Base-by-base conservation (phyloP, 2,113 vertebrate species). In the Periophthalmus modestus region DNA sequence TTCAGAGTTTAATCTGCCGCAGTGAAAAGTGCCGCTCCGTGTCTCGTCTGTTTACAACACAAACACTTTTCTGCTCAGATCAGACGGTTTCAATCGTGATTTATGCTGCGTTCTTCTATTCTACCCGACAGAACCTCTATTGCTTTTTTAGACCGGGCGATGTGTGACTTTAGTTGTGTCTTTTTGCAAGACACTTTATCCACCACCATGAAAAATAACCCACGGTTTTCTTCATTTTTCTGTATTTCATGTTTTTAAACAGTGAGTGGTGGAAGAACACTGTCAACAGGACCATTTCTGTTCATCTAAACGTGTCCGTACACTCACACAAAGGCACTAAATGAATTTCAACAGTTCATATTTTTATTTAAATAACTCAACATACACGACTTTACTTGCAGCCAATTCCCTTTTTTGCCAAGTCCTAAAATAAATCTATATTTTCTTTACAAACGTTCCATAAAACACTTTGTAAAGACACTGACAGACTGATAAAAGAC, bases 11-110 rank as follows among this genome's bases (percentile, higher is more conserved):
- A n/a, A 63, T 52, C 33, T 67, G 23, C 57, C 18, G 81, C 13
- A 66, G 72, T 43, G n/a, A 67, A 74, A 69, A 59, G n/a, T 57
- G 71, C 63, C 68, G 52, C 70, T 54, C 69, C 23, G 47, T 62
- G 59, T 19, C 71, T 78, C 50, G 54, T 18, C 48, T 69, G 33
- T 75, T 54, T 16, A 71, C 43, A 50, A 36, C 65, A n/a, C 50
- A 34, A 71, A 57, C 71, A 3, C 24, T 12, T 13, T 23, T 15
- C 4, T 23, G 58, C 58, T 15, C 21, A 57, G 21, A 57, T 57
- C 54, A 57, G n/a, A 23, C 54, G 7, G 52, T 7, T 9, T 10
- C 7, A 55, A 10, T 43, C 10, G 7, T 43, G 39, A 43, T 43
- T 43, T 43, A 43, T 43, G 1, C 39, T 9, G 0, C 39, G 7